Evolutionary conservation across 2,888 invertebrate genomes (phyloP).

Genomic region (Ommatoiulus sabulosus): DNA sequence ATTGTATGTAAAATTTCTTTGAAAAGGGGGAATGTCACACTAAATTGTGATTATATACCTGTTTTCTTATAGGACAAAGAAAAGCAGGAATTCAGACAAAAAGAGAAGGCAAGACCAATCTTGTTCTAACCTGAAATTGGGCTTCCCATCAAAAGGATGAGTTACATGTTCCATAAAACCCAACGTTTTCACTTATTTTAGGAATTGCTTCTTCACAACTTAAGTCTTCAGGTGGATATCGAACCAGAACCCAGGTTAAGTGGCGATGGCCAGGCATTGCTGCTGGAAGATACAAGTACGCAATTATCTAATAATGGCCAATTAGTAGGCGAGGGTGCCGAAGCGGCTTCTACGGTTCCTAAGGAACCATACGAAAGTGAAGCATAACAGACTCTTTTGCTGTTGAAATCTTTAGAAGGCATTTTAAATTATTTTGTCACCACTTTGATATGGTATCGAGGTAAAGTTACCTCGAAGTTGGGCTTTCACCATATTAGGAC

Average conservation of each 20-base stretch:
- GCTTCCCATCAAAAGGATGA: background rate
- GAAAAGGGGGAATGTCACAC: too few species aligned
- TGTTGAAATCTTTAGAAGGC: too few species aligned
- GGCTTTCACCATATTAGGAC: too few species aligned
- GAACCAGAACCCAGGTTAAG: constrained; percentile 35
- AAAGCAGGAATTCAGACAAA: background rate
- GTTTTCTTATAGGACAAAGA: constrained; percentile 42
- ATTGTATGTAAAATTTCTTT: too few species aligned
- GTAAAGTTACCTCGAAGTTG: too few species aligned
- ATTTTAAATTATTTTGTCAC: too few species aligned
- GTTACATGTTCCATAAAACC: background rate
- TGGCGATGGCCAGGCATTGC: constrained; percentile 5
- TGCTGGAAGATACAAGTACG: background rate
- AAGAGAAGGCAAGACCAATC: constrained; percentile 51
- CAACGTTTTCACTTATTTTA: background rate
- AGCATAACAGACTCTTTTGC: background rate
- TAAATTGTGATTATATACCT: too few species aligned
- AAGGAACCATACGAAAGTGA: constrained; percentile 47
- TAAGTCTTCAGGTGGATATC: constrained; percentile 55
- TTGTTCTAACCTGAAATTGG: background rate
- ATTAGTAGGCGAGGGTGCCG: background rate
- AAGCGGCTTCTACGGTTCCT: background rate
- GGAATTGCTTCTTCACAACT: constrained; percentile 57
- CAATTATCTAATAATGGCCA: background rate
- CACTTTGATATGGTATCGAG: too few species aligned